These are phyloP conservation scores for Galagoides demidoff DNA, from an alignment of 2,797 vertebrate genomes.

Conservation along the genomic window DNA sequence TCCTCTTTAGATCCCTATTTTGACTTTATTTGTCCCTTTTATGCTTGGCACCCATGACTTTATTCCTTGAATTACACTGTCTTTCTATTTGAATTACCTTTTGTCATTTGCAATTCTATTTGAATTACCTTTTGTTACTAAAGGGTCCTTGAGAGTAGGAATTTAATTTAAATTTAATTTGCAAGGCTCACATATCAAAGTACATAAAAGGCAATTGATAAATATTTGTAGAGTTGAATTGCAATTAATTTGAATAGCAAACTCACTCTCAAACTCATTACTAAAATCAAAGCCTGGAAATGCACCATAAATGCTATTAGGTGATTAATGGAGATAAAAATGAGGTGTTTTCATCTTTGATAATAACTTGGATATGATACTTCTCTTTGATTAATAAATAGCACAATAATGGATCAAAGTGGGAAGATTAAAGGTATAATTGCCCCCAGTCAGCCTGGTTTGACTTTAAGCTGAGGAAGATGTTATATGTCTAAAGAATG, in stretches of 20 bases:
- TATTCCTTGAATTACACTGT: neutral
- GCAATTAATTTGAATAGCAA: neutral
- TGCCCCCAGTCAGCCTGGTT: neutral
- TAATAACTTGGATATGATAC: neutral
- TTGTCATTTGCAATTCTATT: slow-evolving; percentile 9
- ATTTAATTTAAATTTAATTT: neutral
- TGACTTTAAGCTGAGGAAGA: neutral
- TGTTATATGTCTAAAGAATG: neutral
- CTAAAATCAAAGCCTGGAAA: neutral
- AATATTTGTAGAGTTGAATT: neutral
- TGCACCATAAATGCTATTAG: neutral
- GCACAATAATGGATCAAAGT: neutral
- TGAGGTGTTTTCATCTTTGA: neutral
- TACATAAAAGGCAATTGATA: neutral
- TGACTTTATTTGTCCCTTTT: neutral
- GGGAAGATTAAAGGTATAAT: neutral
- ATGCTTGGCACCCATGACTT: neutral
- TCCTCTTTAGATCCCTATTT: neutral
- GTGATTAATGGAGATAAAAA: neutral
- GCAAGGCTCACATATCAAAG: neutral
- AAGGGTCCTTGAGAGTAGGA: neutral
- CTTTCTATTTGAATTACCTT: neutral
- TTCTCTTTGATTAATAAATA: neutral
- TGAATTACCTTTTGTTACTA: neutral
- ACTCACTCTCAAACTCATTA: neutral